Base-by-base conservation (phyloP, 2,797 vertebrate genomes). In the Ctenosaura bakeri region DNA sequence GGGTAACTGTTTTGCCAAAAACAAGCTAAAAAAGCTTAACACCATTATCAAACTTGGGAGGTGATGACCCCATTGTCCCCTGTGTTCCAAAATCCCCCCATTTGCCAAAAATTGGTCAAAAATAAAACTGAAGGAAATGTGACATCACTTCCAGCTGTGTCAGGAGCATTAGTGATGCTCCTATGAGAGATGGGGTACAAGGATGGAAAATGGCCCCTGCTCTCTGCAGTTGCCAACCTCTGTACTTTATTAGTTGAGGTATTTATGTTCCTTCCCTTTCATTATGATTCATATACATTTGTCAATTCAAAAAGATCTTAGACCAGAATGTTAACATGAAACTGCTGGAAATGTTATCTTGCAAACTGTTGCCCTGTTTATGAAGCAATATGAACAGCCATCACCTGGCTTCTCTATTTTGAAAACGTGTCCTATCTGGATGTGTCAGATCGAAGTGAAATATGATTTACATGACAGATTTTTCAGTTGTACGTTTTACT, bases 401-500 rank as follows among this genome's bases (percentile, higher is more conserved):
- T 38, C 64, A 32, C 80, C 24, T 59, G 16, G 14, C 24, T 24
- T 69, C 32, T 69, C 32, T 80, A n/a, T 26, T 80, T 77, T 77
- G 81, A 89, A 94, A 38, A 10, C 79, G 22, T 83, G 89, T 90
- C 85, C 93, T 81, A 59, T 94, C 88, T 83, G 38, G 87, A 56
- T 89, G 46, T 29, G 69, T 92, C 50, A 42, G 0, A 22, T 14
- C 29, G 59, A 90, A 89, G 59, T 88, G 79, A 4, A 89, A 92
- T 86, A 59, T 90, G 46, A 92, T 83, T 86, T 79, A 90, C 79
- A 42, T 92, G 18, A 29, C 29, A 90, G 52, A 85, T 62, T 94
- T 96, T 91, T 86, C 5, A 18, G 59, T 83, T 90, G 88, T 91
- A 59, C 8, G 26, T 94, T 95, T 88, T 91, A 83, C 87, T 10